Evolutionary conservation across 1,140 invertebrate species (phyloP).

Genomic region (Parasteatoda tepidariorum): DNA sequence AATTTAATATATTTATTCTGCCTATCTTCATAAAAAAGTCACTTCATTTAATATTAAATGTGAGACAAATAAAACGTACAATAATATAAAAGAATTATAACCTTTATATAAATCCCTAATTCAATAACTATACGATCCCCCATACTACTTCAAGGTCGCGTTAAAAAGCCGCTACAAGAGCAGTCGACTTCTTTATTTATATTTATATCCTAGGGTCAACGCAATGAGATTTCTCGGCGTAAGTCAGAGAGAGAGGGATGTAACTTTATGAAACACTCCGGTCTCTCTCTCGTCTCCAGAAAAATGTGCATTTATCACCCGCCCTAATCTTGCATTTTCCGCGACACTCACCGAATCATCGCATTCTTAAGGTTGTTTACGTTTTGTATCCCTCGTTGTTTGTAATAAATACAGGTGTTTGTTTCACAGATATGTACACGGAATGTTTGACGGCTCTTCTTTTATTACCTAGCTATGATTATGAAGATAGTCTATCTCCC

Average conservation of each 20-base stretch:
- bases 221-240: neutral
- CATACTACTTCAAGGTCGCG: neutral
- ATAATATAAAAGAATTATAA: too few species aligned
- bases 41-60: too few species aligned
- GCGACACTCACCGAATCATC: neutral
- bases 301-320: neutral
- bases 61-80: too few species aligned
- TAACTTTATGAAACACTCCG: too few species aligned
- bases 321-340: neutral
- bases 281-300: too few species aligned
- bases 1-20: too few species aligned
- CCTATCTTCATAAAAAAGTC: too few species aligned
- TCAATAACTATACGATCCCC: neutral
- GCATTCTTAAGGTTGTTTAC: conserved; percentile 24
- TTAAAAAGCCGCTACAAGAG: neutral
- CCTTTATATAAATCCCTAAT: too few species aligned
- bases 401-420: conserved; percentile 46
- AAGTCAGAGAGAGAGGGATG: too few species aligned
- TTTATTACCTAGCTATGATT: too few species aligned
- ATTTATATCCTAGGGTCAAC: neutral
- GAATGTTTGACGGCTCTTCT: neutral
- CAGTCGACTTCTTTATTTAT: neutral
- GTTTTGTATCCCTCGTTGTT: conserved; percentile 2
- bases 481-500: too few species aligned
- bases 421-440: conserved; percentile 1